phyloP scores from a whole-genome alignment of 64 coral and sea anemone genomes.

The Actinia equina region DNA sequence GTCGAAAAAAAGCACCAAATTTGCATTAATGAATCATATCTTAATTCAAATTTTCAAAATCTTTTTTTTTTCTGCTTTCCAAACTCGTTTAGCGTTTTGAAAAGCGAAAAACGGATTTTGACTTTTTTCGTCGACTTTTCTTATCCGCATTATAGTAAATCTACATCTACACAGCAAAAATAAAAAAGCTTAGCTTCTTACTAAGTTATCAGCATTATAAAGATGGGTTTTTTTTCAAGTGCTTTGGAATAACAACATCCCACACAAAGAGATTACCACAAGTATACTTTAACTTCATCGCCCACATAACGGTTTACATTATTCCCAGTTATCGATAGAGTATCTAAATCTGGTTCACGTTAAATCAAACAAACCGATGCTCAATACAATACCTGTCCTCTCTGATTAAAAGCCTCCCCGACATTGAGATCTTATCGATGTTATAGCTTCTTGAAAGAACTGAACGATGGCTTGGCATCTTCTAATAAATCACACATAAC shows the following conservation, averaged over 20 bases:
- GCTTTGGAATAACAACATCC: constrained; percentile 2
- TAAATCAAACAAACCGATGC: constrained; percentile 16
- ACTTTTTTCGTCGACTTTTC: too few relatives aligned
- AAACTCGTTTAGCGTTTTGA: too few relatives aligned
- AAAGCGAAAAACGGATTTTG: too few relatives aligned
- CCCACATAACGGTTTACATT: constrained; percentile 2
- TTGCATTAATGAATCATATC: too few relatives aligned
- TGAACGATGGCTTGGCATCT: not conserved
- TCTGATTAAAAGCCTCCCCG: constrained; percentile 22
- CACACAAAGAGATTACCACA: constrained; percentile 17
- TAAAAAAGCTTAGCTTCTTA: not conserved
- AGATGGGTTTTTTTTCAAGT: not conserved
- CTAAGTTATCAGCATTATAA: not conserved
- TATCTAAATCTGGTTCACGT: constrained; percentile 15
- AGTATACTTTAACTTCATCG: not conserved
- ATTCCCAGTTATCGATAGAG: not conserved
- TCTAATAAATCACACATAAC: not conserved
- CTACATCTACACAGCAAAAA: not conserved
- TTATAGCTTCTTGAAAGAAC: constrained; percentile 12
- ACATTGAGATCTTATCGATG: not conserved
- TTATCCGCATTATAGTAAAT: not conserved
- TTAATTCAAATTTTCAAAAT: too few relatives aligned
- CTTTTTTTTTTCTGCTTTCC: too few relatives aligned
- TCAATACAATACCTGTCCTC: constrained; percentile 21
- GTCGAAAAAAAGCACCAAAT: too few relatives aligned